A percentile compares a stretch with the other conserved stretches of the same genome.
These are phyloP conservation scores for Chymomyza fuscimana DNA, from an alignment of 2,888 invertebrate genomes.

Conservation along the genomic window DNA sequence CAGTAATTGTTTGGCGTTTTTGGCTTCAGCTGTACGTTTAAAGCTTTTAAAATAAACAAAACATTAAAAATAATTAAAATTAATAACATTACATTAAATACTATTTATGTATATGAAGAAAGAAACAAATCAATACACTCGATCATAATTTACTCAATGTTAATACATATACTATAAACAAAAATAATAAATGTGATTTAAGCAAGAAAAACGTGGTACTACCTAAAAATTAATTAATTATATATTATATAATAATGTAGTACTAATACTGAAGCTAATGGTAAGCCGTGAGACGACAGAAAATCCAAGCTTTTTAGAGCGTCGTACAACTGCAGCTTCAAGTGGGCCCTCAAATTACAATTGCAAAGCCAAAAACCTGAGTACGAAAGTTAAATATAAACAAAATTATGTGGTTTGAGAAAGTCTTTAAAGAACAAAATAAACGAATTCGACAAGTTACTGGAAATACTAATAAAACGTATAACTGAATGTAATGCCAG, in stretches of 20 bases:
- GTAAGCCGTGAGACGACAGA: background rate
- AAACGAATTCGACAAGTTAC: conserved; percentile 18
- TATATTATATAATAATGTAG: background rate
- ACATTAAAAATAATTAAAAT: conserved; percentile 5
- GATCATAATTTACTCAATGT: conserved; percentile 69
- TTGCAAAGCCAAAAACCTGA: conserved; percentile 30
- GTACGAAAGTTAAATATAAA: conserved; percentile 23
- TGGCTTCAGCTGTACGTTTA: conserved; percentile 57
- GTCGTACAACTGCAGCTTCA: background rate
- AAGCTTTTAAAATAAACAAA: conserved; percentile 27
- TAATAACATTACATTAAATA: conserved; percentile 6
- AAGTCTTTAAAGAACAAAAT: conserved; percentile 9
- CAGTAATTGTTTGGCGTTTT: conserved; percentile 57
- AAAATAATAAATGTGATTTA: conserved; percentile 71
- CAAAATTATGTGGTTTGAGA: conserved; percentile 33
- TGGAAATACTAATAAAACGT: conserved; percentile 31
- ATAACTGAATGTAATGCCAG: conserved; percentile 52
- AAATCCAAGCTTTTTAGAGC: background rate
- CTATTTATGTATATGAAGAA: conserved; percentile 13
- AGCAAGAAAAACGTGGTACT: conserved; percentile 63
- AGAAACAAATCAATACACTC: conserved; percentile 56
- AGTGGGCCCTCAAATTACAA: background rate
- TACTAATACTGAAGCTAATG: background rate
- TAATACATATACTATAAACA: conserved; percentile 48
- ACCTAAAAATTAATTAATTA: conserved; percentile 41